A percentile compares a stretch with the other conserved stretches of the same genome.
phyloP scores from a whole-genome alignment of 1,140 invertebrate species.

The Eumaeus atala region DNA sequence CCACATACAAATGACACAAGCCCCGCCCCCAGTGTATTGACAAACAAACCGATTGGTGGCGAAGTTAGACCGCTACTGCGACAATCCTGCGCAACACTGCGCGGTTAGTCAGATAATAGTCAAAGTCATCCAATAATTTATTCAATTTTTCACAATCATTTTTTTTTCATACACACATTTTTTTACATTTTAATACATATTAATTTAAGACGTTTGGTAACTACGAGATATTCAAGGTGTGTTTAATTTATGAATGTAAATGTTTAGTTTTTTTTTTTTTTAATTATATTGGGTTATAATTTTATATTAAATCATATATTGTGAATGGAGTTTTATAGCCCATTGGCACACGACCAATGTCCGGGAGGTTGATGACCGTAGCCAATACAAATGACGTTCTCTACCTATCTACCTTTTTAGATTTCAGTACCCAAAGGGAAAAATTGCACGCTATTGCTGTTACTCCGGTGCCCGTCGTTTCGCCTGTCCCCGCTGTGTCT shows the following conservation, averaged over 20 bases:
- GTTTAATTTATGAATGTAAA: slow-evolving; percentile 1
- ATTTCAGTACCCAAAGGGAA: too few species aligned
- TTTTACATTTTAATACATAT: slow-evolving; percentile 18
- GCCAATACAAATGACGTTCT: too few species aligned
- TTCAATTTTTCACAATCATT: slow-evolving; percentile 20
- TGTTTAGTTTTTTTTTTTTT: neutral
- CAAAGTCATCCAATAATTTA: slow-evolving; percentile 25
- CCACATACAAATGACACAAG: slow-evolving; percentile 28
- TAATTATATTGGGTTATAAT: neutral
- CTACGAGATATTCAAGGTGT: neutral
- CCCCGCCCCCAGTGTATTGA: slow-evolving; percentile 55
- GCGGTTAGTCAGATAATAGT: slow-evolving; percentile 40
- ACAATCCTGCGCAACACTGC: slow-evolving; percentile 61
- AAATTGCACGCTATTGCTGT: too few species aligned
- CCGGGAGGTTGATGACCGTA: too few species aligned
- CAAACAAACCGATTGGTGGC: slow-evolving; percentile 63
- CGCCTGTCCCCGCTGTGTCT: too few species aligned
- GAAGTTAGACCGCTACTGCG: slow-evolving; percentile 36
- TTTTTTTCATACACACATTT: slow-evolving; percentile 22
- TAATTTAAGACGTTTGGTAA: neutral
- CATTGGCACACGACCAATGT: neutral
- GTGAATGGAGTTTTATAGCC: neutral
- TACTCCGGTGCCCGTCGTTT: too few species aligned
- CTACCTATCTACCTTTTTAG: too few species aligned
- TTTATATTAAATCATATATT: neutral